These are phyloP conservation scores for Camarhynchus parvulus DNA, from an alignment of 2,113 vertebrate species.

Conservation along the genomic window DNA sequence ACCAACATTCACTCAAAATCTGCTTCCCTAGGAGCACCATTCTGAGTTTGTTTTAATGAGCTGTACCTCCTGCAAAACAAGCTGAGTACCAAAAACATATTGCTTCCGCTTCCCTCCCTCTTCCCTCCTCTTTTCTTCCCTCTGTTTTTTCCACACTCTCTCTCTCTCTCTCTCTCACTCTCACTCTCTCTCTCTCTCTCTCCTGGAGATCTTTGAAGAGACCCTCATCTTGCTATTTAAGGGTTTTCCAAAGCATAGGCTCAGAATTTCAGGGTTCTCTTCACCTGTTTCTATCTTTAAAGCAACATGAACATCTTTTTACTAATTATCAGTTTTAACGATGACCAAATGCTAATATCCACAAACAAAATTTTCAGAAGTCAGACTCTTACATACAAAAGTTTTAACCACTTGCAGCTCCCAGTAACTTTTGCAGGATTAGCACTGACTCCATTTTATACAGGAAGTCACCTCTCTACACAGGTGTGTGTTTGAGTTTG, in stretches of 20 bases:
- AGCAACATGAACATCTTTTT: background rate
- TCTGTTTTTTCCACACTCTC: background rate
- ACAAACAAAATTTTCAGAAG: background rate
- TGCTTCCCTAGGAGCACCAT: constrained; percentile 1
- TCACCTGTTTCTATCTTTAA: background rate
- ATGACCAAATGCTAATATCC: background rate
- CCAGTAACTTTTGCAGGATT: background rate
- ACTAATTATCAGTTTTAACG: background rate
- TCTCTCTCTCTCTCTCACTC: background rate
- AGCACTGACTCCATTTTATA: background rate
- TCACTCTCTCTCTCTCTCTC: background rate
- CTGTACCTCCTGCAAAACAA: background rate
- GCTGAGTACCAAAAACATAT: background rate
- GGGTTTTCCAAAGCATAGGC: background rate
- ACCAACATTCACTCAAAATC: background rate
- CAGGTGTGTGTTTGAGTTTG: background rate
- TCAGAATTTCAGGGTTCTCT: background rate
- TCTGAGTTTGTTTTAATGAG: constrained; percentile 16
- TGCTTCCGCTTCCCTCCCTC: background rate
- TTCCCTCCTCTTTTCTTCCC: background rate
- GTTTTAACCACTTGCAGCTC: background rate
- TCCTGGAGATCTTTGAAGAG: background rate
- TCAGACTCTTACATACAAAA: background rate
- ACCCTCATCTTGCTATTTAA: background rate
- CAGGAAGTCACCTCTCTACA: background rate